Conservation (phyloP, 2,888 invertebrate genomes). For the Strigamia crassipes region DNA sequence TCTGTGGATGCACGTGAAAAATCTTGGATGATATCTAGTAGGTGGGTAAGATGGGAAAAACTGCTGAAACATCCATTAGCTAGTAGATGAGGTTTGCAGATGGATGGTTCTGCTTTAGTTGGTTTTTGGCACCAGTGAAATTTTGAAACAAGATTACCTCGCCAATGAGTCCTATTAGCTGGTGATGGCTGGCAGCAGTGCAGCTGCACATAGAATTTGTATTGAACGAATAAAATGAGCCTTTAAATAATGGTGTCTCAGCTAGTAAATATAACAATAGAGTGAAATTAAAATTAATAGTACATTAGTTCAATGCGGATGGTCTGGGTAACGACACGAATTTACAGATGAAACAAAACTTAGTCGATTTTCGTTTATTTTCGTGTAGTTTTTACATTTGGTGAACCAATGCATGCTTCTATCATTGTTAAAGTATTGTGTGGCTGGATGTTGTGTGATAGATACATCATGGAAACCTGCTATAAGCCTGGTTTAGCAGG, state of each 20-base stretch:
- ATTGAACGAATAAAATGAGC: constrained; percentile 38
- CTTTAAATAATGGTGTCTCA: constrained; percentile 14
- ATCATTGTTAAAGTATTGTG: too few species aligned
- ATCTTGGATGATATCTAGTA: constrained; percentile 14
- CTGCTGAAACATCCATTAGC: constrained; percentile 22
- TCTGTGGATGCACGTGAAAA: constrained; percentile 27
- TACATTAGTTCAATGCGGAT: background rate
- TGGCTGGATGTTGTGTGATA: too few species aligned
- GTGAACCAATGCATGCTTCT: too few species aligned
- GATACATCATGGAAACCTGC: too few species aligned
- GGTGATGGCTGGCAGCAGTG: constrained; percentile 33
- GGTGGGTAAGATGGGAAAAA: background rate
- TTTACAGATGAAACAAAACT: too few species aligned
- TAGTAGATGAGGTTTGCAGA: constrained; percentile 17
- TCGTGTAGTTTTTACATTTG: too few species aligned
- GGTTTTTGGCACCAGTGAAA: constrained; percentile 42
- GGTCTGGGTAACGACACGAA: too few species aligned
- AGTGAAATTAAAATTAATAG: background rate
- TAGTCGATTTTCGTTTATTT: too few species aligned
- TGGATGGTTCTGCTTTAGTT: constrained; percentile 23
- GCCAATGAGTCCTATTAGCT: constrained; percentile 39
- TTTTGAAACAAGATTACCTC: constrained; percentile 42
- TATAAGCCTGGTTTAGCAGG: too few species aligned
- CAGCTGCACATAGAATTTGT: constrained; percentile 33
- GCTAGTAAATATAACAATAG: background rate